Conservation (phyloP, 2,888 invertebrate genomes). For the Hemaris fuciformis region DNA sequence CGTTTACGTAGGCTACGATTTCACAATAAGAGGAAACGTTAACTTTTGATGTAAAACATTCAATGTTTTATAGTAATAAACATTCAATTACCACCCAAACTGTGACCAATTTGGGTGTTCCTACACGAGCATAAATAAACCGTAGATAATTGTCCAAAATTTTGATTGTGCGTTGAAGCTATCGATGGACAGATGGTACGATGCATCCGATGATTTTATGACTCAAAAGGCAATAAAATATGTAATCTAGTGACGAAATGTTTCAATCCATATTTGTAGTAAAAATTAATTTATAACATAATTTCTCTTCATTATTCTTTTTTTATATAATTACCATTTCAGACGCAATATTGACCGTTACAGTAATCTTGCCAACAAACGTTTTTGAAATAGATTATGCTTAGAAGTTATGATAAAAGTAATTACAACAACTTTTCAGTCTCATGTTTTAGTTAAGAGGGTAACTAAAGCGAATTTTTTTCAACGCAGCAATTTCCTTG, state of each 20-base stretch:
- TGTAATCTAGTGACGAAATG: slow-evolving; percentile 1
- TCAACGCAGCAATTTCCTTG: too few relatives aligned
- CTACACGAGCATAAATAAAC: slow-evolving; percentile 15
- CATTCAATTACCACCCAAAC: slow-evolving; percentile 31
- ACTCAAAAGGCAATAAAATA: slow-evolving; percentile 17
- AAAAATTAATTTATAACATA: not conserved
- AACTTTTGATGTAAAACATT: slow-evolving; percentile 7
- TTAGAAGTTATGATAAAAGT: too few relatives aligned
- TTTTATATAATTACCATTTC: too few relatives aligned
- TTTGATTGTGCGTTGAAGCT: slow-evolving; percentile 24
- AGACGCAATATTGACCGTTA: too few relatives aligned
- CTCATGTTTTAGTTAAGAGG: too few relatives aligned
- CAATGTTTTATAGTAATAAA: slow-evolving; percentile 23
- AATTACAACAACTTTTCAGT: too few relatives aligned
- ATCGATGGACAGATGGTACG: slow-evolving; percentile 12
- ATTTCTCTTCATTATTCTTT: not conserved
- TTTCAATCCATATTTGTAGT: slow-evolving; percentile 2
- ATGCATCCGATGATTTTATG: slow-evolving; percentile 23
- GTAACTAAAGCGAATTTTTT: too few relatives aligned
- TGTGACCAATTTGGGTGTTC: slow-evolving; percentile 29
- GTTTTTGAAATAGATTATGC: too few relatives aligned
- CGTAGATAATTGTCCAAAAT: slow-evolving; percentile 30
- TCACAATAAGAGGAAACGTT: not conserved
- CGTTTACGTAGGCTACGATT: slow-evolving; percentile 3
- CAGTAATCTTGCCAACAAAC: too few relatives aligned